Percentiles rank a stretch among this genome's conserved stretches.
These are phyloP conservation scores for Anolis apletophallus DNA, from an alignment of 2,797 vertebrate species.

Conservation along the genomic window DNA sequence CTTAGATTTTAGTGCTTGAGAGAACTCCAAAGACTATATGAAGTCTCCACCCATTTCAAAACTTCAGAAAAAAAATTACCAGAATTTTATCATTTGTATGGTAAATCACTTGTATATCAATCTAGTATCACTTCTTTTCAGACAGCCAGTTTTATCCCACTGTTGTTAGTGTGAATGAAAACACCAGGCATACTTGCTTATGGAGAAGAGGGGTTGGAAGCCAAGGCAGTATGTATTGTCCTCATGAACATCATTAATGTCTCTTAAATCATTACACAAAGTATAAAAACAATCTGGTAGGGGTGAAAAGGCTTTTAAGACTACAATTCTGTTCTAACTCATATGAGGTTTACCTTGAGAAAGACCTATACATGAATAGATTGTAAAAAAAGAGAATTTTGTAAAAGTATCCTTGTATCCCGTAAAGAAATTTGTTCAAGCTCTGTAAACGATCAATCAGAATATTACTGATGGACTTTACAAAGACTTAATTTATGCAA, in stretches of 20 bases:
- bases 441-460: constrained; percentile 30
- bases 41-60: background rate
- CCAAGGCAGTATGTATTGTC: too few species aligned
- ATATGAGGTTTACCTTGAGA: background rate
- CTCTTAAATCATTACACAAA: background rate
- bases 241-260: background rate
- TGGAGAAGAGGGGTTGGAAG: background rate
- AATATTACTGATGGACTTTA: constrained; percentile 5
- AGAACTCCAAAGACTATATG: background rate
- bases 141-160: background rate
- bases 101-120: constrained; percentile 7
- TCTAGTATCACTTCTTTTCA: constrained; percentile 11
- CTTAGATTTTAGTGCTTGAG: background rate
- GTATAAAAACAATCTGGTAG: constrained; percentile 25
- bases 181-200: background rate
- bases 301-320: constrained; percentile 23
- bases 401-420: too few species aligned
- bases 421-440: too few species aligned
- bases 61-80: background rate
- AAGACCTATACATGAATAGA: background rate
- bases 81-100: background rate
- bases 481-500: constrained; percentile 22
- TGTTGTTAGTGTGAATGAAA: background rate
- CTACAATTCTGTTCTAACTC: background rate
- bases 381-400: background rate